These are phyloP conservation scores for Casuarius casuarius DNA, from an alignment of 2,113 vertebrate species.

Conservation along the genomic window DNA sequence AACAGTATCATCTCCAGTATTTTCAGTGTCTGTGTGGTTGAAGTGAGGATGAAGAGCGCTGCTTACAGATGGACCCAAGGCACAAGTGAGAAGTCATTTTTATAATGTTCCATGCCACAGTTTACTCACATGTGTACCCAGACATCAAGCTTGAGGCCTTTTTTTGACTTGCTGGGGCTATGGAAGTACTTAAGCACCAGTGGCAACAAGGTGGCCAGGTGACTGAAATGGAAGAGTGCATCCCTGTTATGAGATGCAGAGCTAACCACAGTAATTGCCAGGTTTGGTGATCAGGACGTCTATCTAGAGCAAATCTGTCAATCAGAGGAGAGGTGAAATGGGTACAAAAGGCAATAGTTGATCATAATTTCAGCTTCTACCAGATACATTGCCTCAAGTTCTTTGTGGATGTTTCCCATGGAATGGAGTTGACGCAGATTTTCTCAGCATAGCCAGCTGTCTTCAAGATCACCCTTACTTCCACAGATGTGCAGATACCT, in stretches of 20 bases:
- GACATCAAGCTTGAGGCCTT: neutral
- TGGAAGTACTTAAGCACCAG: neutral
- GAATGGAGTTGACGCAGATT: neutral
- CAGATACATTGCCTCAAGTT: neutral
- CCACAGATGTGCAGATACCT: neutral
- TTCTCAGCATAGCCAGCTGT: neutral
- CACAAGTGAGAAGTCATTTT: neutral
- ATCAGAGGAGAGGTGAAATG: neutral
- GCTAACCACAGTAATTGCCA: neutral
- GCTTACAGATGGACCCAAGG: neutral
- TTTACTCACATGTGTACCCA: neutral
- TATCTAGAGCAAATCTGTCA: neutral
- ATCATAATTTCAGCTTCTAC: neutral
- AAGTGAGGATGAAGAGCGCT: neutral
- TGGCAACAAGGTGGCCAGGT: neutral
- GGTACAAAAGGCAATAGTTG: neutral
- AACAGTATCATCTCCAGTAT: neutral
- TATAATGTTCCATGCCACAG: neutral
- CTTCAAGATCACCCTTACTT: neutral
- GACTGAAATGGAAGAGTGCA: neutral
- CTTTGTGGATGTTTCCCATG: neutral
- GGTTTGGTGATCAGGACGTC: neutral
- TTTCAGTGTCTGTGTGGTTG: neutral
- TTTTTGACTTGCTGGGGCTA: neutral
- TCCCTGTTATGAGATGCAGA: neutral